Conservation (phyloP, 2,888 invertebrate species). For the Eupithecia pulchellata region DNA sequence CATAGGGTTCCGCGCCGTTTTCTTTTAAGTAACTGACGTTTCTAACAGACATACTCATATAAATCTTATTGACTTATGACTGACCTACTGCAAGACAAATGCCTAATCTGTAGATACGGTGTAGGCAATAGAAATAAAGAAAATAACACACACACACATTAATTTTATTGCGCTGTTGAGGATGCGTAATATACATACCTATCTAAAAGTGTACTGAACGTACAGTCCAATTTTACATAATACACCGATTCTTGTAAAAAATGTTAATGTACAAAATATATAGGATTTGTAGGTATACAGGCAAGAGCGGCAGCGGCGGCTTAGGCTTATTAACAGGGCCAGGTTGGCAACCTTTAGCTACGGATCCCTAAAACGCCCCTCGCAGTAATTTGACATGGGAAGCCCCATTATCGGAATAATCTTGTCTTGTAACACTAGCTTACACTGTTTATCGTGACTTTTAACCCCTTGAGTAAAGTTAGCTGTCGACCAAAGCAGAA, state of each 20-base stretch:
- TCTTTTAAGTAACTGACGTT: neutral
- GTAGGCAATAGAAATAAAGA: neutral
- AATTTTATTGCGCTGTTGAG: too few relatives aligned
- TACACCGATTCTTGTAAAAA: too few relatives aligned
- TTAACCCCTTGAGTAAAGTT: conserved; percentile 22
- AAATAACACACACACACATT: neutral
- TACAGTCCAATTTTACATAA: too few relatives aligned
- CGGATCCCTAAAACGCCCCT: neutral
- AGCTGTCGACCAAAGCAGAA: neutral
- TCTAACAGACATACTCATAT: neutral
- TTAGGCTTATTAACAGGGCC: neutral
- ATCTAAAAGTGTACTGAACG: too few relatives aligned
- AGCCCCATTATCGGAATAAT: conserved; percentile 49
- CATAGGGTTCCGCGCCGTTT: neutral
- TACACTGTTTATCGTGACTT: conserved; percentile 31
- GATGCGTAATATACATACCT: too few relatives aligned
- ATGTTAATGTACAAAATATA: too few relatives aligned
- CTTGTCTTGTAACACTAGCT: conserved; percentile 49
- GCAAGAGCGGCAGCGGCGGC: too few relatives aligned
- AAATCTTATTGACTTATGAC: too few relatives aligned
- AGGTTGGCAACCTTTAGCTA: neutral
- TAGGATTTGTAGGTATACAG: too few relatives aligned
- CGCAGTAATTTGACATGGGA: conserved; percentile 54
- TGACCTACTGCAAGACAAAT: neutral
- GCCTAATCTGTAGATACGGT: neutral